Evolutionary conservation across 2,888 invertebrate species (phyloP), one percentile per base, ranked within the genome.

Genomic region (Tetheella fluctuosa): DNA sequence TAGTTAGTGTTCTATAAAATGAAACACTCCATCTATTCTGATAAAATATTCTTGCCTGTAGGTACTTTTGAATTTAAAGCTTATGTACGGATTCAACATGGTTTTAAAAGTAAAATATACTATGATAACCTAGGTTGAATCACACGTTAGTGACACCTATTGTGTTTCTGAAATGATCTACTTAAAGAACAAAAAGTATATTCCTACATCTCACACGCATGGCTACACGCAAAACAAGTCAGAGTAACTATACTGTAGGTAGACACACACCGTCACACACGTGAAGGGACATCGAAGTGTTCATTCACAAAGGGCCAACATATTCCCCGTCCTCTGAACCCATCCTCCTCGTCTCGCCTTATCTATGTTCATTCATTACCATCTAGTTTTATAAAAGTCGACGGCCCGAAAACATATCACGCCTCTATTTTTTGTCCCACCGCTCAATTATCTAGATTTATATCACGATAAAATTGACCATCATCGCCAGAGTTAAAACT

Each of bases 281-380:
- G 68, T 70, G 71, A 71, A 70, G 70, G 72, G 70, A 77, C 78
- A 81, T 80, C 77, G 81, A 42, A 42, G 42, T 48, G n/a, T 88
- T 85, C 89, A 90, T 90, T 90, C 87, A 91, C 80, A 82, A 86
- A 84, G 85, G 82, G 76, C 78, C 77, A 83, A 84, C 85, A 84
- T 85, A 88, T 87, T 86, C 80, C 81, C 76, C 81, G 85, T 84
- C 85, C 83, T 80, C 81, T 83, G 83, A 81, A 81, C 84, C 82
- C 86, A 83, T 85, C 85, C 86, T 84, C 84, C 87, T 85, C 88
- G 80, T 87, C 89, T 87, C 79, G 74, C 70, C 85, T 92, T 92
- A 92, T 92, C 92, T 90, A 76, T 62, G 84, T 92, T 92, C 92
- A 92, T 92, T 92, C 92, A 92, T 92, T 92, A 91, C 90, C 86